Conservation (phyloP, 1,140 invertebrate genomes). For the Pachypeltis micranthus region DNA sequence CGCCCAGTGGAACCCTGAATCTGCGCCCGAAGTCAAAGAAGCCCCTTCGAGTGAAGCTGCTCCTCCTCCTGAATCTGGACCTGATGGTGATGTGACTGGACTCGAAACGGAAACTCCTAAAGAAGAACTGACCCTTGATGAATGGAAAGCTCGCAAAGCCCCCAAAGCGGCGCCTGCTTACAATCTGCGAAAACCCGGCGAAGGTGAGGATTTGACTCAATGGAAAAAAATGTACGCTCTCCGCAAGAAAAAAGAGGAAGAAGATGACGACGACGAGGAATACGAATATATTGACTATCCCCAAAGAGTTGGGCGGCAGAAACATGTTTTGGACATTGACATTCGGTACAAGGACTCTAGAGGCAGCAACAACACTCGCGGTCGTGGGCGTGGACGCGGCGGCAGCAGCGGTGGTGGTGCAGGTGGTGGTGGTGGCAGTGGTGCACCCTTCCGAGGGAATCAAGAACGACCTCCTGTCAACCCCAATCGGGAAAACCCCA, state of each 20-base stretch:
- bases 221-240: slow-evolving; percentile 84
- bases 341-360: not conserved
- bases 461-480: too few species aligned
- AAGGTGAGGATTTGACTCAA: slow-evolving; percentile 77
- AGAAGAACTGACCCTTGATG: slow-evolving; percentile 54
- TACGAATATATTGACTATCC: slow-evolving; percentile 9
- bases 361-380: not conserved
- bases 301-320: slow-evolving; percentile 36
- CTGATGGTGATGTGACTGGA: not conserved
- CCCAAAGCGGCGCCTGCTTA: slow-evolving; percentile 62
- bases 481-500: not conserved
- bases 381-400: not conserved
- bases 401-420: not conserved
- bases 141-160: slow-evolving; percentile 70
- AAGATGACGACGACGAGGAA: slow-evolving; percentile 11
- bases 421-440: not conserved
- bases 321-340: slow-evolving; percentile 48
- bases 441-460: too few species aligned
- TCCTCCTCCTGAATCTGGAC: too few species aligned
- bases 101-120: slow-evolving; percentile 41
- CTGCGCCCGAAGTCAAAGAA: slow-evolving; percentile 25
- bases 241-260: slow-evolving; percentile 61
- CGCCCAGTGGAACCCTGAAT: not conserved
- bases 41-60: slow-evolving; percentile 33
- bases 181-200: slow-evolving; percentile 80